Evolutionary conservation across 2,797 vertebrate species (phyloP).

Genomic region (Microctenopoma steveboyesi): DNA sequence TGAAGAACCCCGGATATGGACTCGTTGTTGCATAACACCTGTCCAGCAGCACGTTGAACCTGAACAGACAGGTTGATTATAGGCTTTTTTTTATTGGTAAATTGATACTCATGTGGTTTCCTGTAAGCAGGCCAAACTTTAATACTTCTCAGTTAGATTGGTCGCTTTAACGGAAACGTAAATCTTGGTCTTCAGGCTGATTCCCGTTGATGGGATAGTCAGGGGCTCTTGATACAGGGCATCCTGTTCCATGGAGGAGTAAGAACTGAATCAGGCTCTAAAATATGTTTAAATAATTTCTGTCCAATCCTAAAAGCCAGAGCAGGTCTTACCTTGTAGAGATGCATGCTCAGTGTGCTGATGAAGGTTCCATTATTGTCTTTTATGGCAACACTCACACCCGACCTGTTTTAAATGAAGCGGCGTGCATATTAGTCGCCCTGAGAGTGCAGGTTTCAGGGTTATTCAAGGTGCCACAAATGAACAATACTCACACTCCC

Average conservation of each 20-base stretch:
- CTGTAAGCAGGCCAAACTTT: not conserved
- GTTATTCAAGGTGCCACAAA: not conserved
- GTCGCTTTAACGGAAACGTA: conserved; percentile 80
- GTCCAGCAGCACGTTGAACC: conserved; percentile 81
- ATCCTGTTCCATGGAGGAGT: conserved; percentile 62
- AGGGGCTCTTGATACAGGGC: conserved; percentile 15
- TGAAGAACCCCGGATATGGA: conserved; percentile 22
- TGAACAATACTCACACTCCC: conserved; percentile 76
- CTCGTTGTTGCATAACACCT: conserved; percentile 76
- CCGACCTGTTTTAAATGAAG: conserved; percentile 68
- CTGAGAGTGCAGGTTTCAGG: not conserved
- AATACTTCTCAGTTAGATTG: conserved; percentile 79
- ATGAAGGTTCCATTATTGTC: conserved; percentile 83
- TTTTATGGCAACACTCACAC: conserved; percentile 73
- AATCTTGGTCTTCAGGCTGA: conserved; percentile 81
- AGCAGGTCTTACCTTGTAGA: conserved; percentile 72
- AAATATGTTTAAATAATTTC: not conserved
- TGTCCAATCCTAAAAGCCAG: not conserved
- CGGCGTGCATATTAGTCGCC: not conserved
- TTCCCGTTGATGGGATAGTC: conserved; percentile 70
- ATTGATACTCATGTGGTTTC: not conserved
- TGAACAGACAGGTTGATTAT: conserved; percentile 39
- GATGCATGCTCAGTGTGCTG: conserved; percentile 77
- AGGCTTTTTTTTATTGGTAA: not conserved
- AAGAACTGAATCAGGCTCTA: conserved; percentile 8